These are phyloP conservation scores for Chaetorhynchus papuensis DNA, from an alignment of 2,113 vertebrate species.

Conservation along the genomic window DNA sequence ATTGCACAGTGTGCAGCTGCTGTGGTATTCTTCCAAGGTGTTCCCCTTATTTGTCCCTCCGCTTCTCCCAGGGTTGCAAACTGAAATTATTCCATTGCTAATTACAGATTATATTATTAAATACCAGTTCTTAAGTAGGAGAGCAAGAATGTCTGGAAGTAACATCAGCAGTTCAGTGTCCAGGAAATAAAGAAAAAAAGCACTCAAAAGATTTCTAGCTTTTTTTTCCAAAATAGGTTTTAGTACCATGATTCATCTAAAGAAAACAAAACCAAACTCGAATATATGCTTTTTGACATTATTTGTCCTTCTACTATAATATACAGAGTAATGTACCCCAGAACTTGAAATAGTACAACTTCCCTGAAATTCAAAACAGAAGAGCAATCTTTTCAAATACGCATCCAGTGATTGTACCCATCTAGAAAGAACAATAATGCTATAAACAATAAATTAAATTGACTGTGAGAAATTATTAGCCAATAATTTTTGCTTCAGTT, in stretches of 20 bases:
- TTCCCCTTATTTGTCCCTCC: constrained; percentile 28
- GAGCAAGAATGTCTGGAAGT: not conserved
- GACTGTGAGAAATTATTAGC: not conserved
- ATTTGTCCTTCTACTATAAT: not conserved
- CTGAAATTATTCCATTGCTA: constrained; percentile 4
- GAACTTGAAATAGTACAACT: not conserved
- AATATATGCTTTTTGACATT: not conserved
- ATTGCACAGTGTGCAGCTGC: constrained; percentile 17
- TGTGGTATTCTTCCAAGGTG: constrained; percentile 17
- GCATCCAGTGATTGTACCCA: not conserved
- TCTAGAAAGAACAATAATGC: not conserved
- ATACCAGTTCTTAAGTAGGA: not conserved
- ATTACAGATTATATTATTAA: constrained; percentile 4
- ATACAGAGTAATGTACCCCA: not conserved
- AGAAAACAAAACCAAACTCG: not conserved
- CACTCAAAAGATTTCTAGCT: not conserved
- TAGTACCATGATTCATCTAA: not conserved
- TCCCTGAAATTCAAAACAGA: not conserved
- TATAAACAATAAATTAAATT: not conserved
- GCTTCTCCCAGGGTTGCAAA: not conserved
- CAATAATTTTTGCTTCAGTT: not conserved
- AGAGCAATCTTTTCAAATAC: not conserved
- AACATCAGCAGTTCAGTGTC: not conserved
- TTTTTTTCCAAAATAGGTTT: not conserved
- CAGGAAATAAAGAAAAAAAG: not conserved